phyloP scores from a whole-genome alignment of 2,797 vertebrate genomes.

The Simalia tracyae region DNA sequence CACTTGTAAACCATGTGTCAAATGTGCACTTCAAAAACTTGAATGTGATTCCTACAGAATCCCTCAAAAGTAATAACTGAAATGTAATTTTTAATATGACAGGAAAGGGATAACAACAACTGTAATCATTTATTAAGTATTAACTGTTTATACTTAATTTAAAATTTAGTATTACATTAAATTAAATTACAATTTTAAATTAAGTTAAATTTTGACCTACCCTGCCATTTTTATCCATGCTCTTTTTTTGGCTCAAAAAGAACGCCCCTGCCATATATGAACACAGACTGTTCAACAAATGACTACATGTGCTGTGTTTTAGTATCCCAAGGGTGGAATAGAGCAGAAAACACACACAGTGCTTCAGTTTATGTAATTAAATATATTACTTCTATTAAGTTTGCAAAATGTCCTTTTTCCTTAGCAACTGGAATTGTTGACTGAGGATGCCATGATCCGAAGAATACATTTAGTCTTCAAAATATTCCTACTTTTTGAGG shows the following conservation, averaged over 20 bases:
- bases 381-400: constrained; percentile 2
- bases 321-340: not conserved
- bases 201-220: not conserved
- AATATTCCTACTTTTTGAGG: not conserved
- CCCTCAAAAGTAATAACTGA: not conserved
- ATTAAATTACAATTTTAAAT: not conserved
- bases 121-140: not conserved
- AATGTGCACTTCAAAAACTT: not conserved
- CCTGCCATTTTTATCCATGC: not conserved
- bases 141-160: not conserved
- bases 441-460: not conserved
- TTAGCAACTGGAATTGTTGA: not conserved
- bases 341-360: not conserved
- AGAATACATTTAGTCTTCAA: not conserved
- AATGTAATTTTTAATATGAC: not conserved
- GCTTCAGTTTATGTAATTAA: not conserved
- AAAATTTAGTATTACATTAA: not conserved
- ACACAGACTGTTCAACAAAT: not conserved
- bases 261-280: not conserved
- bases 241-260: not conserved
- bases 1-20: not conserved
- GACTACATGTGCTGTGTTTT: not conserved
- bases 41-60: not conserved
- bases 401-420: not conserved
- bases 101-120: not conserved